Conservation (phyloP, 2,888 invertebrate species). For the Phymatocera aterrima region DNA sequence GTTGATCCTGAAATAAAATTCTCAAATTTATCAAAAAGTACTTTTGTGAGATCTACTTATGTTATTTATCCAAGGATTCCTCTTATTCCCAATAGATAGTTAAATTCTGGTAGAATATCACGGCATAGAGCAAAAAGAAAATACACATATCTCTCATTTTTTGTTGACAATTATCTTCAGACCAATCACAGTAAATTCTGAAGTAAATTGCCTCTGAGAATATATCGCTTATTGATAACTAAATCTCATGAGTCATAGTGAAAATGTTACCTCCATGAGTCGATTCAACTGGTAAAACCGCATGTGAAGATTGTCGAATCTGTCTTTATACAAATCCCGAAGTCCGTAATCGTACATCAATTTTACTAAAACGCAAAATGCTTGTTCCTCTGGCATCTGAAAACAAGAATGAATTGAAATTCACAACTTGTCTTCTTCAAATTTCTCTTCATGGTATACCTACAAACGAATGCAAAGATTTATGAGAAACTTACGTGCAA, state of each 20-base stretch:
- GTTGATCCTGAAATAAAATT: constrained; percentile 82
- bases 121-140: background rate
- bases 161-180: background rate
- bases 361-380: constrained; percentile 96
- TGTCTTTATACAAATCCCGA: constrained; percentile 96
- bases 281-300: constrained; percentile 96
- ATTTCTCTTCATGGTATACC: constrained; percentile 30
- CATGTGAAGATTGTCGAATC: constrained; percentile 97
- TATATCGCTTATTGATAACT: background rate
- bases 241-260: background rate
- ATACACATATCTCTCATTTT: background rate
- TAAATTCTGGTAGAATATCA: background rate
- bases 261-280: constrained; percentile 85
- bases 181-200: background rate
- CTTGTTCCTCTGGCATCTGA: constrained; percentile 99
- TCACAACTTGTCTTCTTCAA: constrained; percentile 30
- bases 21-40: background rate
- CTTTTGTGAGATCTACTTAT: background rate
- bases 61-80: background rate
- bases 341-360: constrained; percentile 98
- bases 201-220: background rate
- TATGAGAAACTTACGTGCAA: constrained; percentile 85
- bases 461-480: background rate
- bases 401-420: constrained; percentile 54
- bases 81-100: background rate